Evolutionary conservation across 2,888 invertebrate species (phyloP), one percentile per base, ranked within the genome.

Genomic region (Empis livida): DNA sequence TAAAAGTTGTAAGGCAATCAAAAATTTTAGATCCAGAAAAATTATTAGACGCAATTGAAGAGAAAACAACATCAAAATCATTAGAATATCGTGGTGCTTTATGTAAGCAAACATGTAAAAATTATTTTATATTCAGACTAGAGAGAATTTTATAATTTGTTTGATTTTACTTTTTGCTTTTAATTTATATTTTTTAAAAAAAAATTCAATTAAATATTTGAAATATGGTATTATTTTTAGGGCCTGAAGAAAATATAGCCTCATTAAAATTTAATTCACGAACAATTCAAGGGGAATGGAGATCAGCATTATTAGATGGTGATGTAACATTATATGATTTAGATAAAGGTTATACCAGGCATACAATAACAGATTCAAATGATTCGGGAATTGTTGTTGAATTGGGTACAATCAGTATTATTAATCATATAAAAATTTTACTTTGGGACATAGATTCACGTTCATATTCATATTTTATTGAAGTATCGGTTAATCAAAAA

Each of bases 391-490:
- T 96, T 63, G 77, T 88, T 9, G 82, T 96, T 42, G 84, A 88
- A 59, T 76, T 96, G 47, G 81, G 81, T 54, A 79, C 83, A 44
- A 80, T 83, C 56, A 90, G 84, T 65, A 94, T 97, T 61, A 79
- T 99, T 59, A 99, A 99, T 75, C 88, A 93, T 61, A 79, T 99
- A 49, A 80, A 83, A 49, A 79, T 99, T 77, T 73, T 95, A 57
- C 76, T 99, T 11, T 96, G 95, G 94, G 97, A 97, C 71, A 76
- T 84, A 49, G 96, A 97, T 67, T 78, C 82, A 63, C 81, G 92
- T 73, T 80, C 64, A 1, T 68, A 68, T 52, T 67, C 65, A 2
- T 69, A 67, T 51, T 66, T 58, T 40, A 60, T 68, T 31, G 93
- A 92, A 67, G 89, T 93, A 27, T 95, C 94, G 0, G 89, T 94